These are phyloP conservation scores for Halisarca cf. caerulea DNA, from an alignment of 37 sponge, comb jelly and placozoan genomes.

Conservation along the genomic window DNA sequence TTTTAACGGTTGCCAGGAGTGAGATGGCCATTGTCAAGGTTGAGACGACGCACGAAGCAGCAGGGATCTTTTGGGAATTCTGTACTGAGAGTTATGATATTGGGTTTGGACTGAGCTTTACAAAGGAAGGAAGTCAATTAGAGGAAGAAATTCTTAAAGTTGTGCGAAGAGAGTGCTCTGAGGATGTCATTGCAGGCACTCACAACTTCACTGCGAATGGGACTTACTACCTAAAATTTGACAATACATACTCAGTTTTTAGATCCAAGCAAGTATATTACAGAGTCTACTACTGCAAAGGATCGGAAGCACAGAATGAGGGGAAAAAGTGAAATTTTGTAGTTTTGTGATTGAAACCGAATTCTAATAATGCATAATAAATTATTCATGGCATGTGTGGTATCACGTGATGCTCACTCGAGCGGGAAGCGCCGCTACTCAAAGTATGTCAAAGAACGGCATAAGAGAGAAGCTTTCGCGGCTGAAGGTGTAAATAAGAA, in stretches of 20 bases:
- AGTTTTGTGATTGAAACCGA: too few species aligned
- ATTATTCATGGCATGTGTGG: too few species aligned
- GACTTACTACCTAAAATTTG: slow-evolving; percentile 84
- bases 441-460: too few species aligned
- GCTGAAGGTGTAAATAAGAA: too few species aligned
- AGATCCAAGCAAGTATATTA: slow-evolving; percentile 82
- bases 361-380: too few species aligned
- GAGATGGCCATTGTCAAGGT: slow-evolving; percentile 79
- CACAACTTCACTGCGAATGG: slow-evolving; percentile 79
- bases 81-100: slow-evolving; percentile 82
- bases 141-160: slow-evolving; percentile 63
- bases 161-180: slow-evolving; percentile 67
- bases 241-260: slow-evolving; percentile 80
- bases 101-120: slow-evolving; percentile 88
- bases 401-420: too few species aligned
- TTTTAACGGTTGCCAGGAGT: slow-evolving; percentile 57
- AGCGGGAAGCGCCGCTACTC: too few species aligned
- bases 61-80: slow-evolving; percentile 89
- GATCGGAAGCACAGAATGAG: background rate
- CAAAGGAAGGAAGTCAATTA: slow-evolving; percentile 12
- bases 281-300: slow-evolving; percentile 81
- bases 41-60: slow-evolving; percentile 69
- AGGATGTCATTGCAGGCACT: slow-evolving; percentile 76
- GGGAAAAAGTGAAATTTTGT: background rate
- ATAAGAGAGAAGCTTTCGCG: too few species aligned